Conservation (phyloP, 2,888 invertebrate genomes). For the Archips xylosteana region DNA sequence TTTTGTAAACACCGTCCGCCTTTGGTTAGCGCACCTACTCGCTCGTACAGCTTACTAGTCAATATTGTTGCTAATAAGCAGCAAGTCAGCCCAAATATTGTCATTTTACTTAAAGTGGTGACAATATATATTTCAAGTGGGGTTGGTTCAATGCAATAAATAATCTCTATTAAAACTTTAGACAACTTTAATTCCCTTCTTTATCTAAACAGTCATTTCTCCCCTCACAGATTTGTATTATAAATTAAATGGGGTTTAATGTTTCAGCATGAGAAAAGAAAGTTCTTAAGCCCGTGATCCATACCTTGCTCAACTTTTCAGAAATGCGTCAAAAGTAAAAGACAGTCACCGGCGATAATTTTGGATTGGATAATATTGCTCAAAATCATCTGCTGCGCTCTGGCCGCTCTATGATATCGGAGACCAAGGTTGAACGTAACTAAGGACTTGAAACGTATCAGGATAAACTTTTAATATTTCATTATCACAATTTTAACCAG, state of each 20-base stretch:
- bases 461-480: too few relatives aligned
- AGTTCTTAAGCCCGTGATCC: background rate
- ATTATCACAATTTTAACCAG: too few relatives aligned
- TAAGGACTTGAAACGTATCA: too few relatives aligned
- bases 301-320: background rate
- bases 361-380: too few relatives aligned
- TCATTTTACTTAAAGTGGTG: background rate
- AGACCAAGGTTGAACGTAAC: too few relatives aligned
- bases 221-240: conserved; percentile 14
- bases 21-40: conserved; percentile 55
- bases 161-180: conserved; percentile 9
- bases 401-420: too few relatives aligned
- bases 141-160: background rate
- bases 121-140: background rate
- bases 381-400: too few relatives aligned
- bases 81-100: conserved; percentile 19
- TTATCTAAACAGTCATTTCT: conserved; percentile 3
- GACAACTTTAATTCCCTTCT: conserved; percentile 1
- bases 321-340: background rate
- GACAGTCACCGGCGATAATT: too few relatives aligned
- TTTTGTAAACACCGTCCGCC: conserved; percentile 75
- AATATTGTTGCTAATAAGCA: conserved; percentile 25
- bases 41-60: conserved; percentile 25
- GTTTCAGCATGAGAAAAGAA: conserved; percentile 1
- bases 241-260: background rate